Evolutionary conservation across 2,888 invertebrate genomes (phyloP).

Genomic region (Flabesymbios commensalis): DNA sequence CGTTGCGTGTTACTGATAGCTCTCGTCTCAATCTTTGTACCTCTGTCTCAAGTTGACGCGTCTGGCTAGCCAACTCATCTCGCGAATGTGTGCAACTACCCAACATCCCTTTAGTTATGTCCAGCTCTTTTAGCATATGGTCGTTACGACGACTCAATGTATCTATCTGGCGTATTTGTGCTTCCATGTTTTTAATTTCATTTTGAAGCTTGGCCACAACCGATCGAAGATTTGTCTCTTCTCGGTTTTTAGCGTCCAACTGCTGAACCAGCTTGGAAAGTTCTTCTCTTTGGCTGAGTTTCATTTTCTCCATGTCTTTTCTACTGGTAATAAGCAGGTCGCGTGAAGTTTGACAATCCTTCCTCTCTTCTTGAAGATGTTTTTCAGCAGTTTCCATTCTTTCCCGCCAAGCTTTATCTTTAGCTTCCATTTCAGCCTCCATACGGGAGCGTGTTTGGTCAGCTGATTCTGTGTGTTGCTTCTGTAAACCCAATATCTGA

Average conservation of each 20-base stretch:
- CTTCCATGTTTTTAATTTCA: conserved; percentile 9
- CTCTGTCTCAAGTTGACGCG: conserved; percentile 51
- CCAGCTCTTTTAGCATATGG: conserved; percentile 21
- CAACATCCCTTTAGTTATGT: conserved; percentile 20
- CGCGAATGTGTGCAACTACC: conserved; percentile 45
- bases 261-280: conserved; percentile 28
- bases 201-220: conserved; percentile 35
- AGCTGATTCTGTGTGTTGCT: too few relatives aligned
- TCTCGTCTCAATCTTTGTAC: conserved; percentile 41
- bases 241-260: conserved; percentile 32
- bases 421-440: too few relatives aligned
- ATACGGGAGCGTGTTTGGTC: too few relatives aligned
- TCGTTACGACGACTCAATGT: neutral
- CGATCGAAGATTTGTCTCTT: conserved; percentile 34
- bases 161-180: neutral
- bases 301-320: conserved; percentile 51
- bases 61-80: conserved; percentile 41
- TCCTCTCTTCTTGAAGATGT: conserved; percentile 46
- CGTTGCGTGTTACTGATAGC: neutral
- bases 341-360: conserved; percentile 48
- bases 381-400: conserved; percentile 40
- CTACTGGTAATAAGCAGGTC: conserved; percentile 54
- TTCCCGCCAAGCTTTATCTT: conserved; percentile 44
- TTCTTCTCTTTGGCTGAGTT: conserved; percentile 44
- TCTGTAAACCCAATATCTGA: conserved; percentile 37